Percentiles rank a stretch among this genome's conserved stretches.
Conservation (phyloP, 2,113 vertebrate genomes). For the Chascanopsetta lugubris region DNA sequence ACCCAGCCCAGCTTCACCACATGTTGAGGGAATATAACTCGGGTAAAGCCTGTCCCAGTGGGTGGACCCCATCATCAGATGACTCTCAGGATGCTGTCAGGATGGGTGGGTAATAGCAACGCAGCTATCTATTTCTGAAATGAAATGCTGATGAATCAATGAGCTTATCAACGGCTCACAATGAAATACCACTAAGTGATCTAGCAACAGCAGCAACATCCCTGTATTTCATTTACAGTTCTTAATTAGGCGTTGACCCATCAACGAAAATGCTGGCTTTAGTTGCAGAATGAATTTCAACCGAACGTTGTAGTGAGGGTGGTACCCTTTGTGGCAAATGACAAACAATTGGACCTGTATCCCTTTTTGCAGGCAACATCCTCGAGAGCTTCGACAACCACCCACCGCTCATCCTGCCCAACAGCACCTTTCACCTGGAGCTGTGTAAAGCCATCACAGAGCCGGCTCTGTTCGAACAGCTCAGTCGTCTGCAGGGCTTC, state of each 20-base stretch:
- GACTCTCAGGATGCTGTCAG: conserved; percentile 65
- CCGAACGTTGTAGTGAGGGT: background rate
- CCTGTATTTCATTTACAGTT: background rate
- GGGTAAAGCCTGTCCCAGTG: conserved; percentile 56
- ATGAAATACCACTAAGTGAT: too few relatives aligned
- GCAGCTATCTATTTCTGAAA: background rate
- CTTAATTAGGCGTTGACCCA: conserved; percentile 25
- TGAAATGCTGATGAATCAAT: background rate
- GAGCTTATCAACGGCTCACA: background rate
- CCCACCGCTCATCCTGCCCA: conserved; percentile 83
- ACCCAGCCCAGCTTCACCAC: conserved; percentile 82
- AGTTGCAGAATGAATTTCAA: conserved; percentile 14
- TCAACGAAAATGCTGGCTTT: conserved; percentile 20
- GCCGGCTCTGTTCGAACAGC: conserved; percentile 65
- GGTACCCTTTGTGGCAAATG: background rate
- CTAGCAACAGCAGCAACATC: background rate
- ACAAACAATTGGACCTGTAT: background rate
- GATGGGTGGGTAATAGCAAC: conserved; percentile 65
- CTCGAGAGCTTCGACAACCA: conserved; percentile 83
- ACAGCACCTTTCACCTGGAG: conserved; percentile 77
- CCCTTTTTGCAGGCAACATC: conserved; percentile 72
- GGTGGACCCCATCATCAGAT: conserved; percentile 73
- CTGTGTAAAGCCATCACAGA: conserved; percentile 72
- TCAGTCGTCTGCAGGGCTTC: conserved; percentile 69
- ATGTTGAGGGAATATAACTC: conserved; percentile 80